A percentile compares a stretch with the other conserved stretches of the same genome.
phyloP scores from a whole-genome alignment of 1,140 invertebrate genomes.

The Rhizoglyphus robini region DNA sequence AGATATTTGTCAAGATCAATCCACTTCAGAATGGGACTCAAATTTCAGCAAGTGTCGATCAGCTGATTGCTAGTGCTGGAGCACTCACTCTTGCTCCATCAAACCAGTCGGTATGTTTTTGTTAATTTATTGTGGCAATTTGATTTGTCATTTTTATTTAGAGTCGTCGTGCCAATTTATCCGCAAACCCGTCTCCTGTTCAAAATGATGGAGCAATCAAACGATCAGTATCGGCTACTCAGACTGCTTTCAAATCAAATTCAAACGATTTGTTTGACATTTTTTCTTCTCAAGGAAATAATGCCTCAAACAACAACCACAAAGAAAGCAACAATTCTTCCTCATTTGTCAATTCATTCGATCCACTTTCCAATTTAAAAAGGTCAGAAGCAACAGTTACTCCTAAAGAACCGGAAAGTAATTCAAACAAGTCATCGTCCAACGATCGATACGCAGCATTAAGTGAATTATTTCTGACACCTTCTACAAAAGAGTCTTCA shows the following conservation, averaged over 20 bases:
- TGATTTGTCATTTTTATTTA: neutral
- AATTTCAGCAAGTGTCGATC: conserved; percentile 83
- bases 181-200: conserved; percentile 31
- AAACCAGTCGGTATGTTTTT: conserved; percentile 40
- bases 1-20: conserved; percentile 89
- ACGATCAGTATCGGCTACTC: conserved; percentile 59
- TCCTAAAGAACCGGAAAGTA: neutral
- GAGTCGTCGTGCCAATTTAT: conserved; percentile 6
- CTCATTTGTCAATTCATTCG: neutral
- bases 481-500: conserved; percentile 44
- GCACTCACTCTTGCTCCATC: conserved; percentile 69
- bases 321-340: no score
- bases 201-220: conserved; percentile 56
- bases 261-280: conserved; percentile 57
- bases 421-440: neutral
- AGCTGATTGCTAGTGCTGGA: conserved; percentile 76
- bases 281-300: conserved; percentile 48
- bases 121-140: neutral
- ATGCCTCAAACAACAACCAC: neutral
- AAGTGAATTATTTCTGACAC: conserved; percentile 65
- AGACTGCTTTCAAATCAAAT: conserved; percentile 49
- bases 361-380: neutral
- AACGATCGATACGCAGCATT: conserved; percentile 40
- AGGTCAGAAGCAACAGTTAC: neutral
- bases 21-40: conserved; percentile 66